Conservation (phyloP, 2,797 vertebrate species). For the Siniperca scherzeri region DNA sequence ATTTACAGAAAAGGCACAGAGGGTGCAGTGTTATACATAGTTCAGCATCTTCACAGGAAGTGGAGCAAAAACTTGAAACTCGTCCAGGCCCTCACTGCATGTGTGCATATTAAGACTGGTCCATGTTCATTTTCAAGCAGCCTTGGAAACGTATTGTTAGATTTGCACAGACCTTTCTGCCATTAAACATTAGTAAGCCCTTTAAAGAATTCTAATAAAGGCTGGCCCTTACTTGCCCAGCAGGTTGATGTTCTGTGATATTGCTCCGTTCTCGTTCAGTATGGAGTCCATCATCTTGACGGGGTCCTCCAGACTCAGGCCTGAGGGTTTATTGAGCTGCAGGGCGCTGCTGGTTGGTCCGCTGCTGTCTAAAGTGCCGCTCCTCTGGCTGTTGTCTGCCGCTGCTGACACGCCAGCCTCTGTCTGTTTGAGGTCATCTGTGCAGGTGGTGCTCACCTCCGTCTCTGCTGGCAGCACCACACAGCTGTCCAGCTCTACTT, state of each 20-base stretch:
- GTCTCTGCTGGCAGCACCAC: constrained; percentile 41
- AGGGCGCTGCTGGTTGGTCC: constrained; percentile 85
- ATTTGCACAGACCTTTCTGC: neutral
- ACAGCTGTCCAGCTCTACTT: constrained; percentile 66
- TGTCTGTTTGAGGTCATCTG: constrained; percentile 26
- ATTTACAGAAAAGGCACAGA: neutral
- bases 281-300: constrained; percentile 98
- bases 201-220: neutral
- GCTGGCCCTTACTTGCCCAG: constrained; percentile 93
- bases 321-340: constrained; percentile 89
- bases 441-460: constrained; percentile 36
- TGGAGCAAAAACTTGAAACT: neutral
- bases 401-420: neutral
- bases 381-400: constrained; percentile 10
- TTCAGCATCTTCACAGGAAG: neutral
- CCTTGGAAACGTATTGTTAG: neutral
- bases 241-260: constrained; percentile 95
- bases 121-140: neutral
- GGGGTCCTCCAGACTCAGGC: constrained; percentile 91
- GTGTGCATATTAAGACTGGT: neutral
- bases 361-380: constrained; percentile 56
- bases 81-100: neutral
- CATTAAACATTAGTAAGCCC: neutral
- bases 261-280: constrained; percentile 91
- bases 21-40: neutral